Evolutionary conservation across 2,797 vertebrate species (phyloP).

Genomic region (Sebastes matsubarae): DNA sequence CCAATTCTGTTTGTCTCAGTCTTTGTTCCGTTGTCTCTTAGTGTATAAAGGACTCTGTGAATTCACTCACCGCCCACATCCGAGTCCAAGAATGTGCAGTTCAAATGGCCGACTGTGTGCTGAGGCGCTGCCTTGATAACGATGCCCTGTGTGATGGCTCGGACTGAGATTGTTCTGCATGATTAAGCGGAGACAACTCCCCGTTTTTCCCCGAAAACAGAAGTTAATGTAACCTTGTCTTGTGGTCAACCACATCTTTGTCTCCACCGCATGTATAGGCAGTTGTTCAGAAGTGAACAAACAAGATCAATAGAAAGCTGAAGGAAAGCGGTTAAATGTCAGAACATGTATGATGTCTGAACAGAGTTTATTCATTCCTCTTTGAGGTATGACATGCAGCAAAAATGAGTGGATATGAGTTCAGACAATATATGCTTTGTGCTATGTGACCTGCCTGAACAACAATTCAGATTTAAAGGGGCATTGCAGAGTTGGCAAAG

Average conservation of each 20-base stretch:
- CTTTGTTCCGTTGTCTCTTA: conserved; percentile 41
- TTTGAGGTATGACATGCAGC: not conserved
- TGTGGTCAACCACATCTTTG: conserved; percentile 62
- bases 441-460: not conserved
- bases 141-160: conserved; percentile 40
- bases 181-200: conserved; percentile 52
- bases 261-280: conserved; percentile 1
- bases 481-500: not conserved
- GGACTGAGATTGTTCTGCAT: conserved; percentile 64
- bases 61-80: conserved; percentile 76
- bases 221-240: conserved; percentile 72
- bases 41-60: conserved; percentile 70
- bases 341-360: not conserved
- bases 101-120: conserved; percentile 73
- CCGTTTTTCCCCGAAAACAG: conserved; percentile 15
- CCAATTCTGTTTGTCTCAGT: conserved; percentile 49
- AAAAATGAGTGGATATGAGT: not conserved
- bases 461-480: not conserved
- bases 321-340: conserved; percentile 5
- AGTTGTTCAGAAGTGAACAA: not conserved
- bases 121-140: conserved; percentile 43
- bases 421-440: not conserved
- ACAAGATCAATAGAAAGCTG: not conserved
- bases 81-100: conserved; percentile 70
- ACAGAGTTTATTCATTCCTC: not conserved